Conservation (phyloP, 2,797 vertebrate genomes). For the Fratercula arctica region DNA sequence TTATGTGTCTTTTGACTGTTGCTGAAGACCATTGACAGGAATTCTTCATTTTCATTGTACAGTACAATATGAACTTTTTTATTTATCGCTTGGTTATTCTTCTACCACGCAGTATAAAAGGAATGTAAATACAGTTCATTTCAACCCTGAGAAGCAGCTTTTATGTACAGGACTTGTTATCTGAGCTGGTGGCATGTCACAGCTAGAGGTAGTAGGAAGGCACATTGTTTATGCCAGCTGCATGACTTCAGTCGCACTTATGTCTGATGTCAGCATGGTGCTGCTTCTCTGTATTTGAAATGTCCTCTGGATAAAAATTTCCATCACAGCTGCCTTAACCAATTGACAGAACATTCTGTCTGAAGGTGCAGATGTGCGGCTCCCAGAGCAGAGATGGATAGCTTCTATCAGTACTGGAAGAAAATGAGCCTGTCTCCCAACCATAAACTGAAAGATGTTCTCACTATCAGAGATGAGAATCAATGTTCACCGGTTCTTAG, state of each 20-base stretch:
- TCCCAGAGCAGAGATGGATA: slow-evolving; percentile 41
- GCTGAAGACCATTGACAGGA: not conserved
- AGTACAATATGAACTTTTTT: not conserved
- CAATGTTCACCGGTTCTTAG: not conserved
- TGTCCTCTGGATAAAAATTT: slow-evolving; percentile 56
- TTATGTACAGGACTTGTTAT: not conserved
- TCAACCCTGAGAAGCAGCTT: not conserved
- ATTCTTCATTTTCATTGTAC: not conserved
- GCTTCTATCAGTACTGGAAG: not conserved
- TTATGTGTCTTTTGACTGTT: not conserved
- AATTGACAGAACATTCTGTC: slow-evolving; percentile 38
- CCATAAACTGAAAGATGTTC: slow-evolving; percentile 1
- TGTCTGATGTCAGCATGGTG: slow-evolving; percentile 21
- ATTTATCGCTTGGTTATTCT: not conserved
- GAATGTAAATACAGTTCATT: not conserved
- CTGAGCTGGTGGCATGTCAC: not conserved
- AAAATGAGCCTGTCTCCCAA: slow-evolving; percentile 22
- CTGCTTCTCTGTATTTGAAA: slow-evolving; percentile 32
- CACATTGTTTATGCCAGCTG: not conserved
- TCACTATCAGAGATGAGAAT: not conserved
- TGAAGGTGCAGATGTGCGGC: slow-evolving; percentile 23
- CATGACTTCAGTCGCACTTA: not conserved
- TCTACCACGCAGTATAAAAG: not conserved
- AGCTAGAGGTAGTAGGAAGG: not conserved
- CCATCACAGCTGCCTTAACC: slow-evolving; percentile 49